Evolutionary conservation across 92 coral and sea anemone genomes (phyloP), one percentile per base, ranked within the genome.

Genomic region (Blastomussa wellsi): DNA sequence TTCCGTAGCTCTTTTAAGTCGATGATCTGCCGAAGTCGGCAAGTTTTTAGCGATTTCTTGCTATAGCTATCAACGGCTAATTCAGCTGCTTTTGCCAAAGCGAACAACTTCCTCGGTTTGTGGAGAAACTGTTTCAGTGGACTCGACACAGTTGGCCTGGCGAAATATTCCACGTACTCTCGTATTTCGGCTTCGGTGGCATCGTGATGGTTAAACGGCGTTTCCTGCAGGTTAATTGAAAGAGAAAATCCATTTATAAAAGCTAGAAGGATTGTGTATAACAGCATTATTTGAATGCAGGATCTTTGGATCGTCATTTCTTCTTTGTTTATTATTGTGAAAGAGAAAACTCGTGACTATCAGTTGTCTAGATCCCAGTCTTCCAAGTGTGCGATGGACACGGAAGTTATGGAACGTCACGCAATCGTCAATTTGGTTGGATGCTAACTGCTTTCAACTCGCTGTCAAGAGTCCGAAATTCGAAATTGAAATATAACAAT

Each of bases 21-120:
- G 70, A 89, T 9, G 31, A 94, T 70, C 28, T 80, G 74, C 64
- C 95, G 90, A 20, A 94, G 89, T 78, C 87, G 86, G 84, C 55
- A 75, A 7, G 92, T 77, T 60, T 83, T 82, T 33, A 74, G 35
- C 7, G 53, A 51, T 1, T 38, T 84, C 33, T 78, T 39, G 84
- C 78, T 69, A 42, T 87, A 83, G 42, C 78, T 67, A 26, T 84
- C 81, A 13, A 77, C 95, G 53, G 95, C 92, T 77, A 92, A 59
- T 69, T 94, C 95, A 26, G 98, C 98, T 29, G 98, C 95, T 74
- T 92, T 90, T 35, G 88, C 91, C 71, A 90, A 84, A 52, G 85
- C 66, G 65, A 76, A 90, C 66, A 93, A 81, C n/a, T 57, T 76
- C 65, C 64, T 76, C 72, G 95, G 95, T 22, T 32, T 71, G 20